Conservation (phyloP, 2,113 vertebrate genomes). For the Corythaeola cristata region DNA sequence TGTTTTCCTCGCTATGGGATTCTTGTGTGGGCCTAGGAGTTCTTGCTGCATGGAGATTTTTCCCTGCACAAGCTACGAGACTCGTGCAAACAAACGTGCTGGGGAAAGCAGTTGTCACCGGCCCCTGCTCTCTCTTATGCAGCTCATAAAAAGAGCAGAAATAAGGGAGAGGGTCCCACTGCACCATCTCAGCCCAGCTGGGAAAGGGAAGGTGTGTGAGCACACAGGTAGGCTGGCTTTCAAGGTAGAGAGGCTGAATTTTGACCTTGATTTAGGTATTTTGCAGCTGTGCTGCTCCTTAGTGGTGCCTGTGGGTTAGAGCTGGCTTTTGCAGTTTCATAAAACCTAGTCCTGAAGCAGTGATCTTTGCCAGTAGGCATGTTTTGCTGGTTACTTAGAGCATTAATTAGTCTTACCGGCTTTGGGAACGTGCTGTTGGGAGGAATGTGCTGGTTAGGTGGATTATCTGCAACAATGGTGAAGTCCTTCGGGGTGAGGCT, state of each 20-base stretch:
- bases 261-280: background rate
- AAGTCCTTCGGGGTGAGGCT: background rate
- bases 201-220: background rate
- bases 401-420: background rate
- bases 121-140: too few species aligned
- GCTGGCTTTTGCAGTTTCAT: background rate
- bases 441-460: background rate
- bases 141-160: background rate
- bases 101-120: accelerated
- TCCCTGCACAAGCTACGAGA: background rate
- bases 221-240: background rate
- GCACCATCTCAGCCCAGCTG: background rate
- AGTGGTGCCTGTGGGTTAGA: background rate
- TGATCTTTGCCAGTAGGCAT: background rate
- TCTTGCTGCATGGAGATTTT: background rate
- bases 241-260: background rate
- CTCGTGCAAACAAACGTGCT: accelerated
- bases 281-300: background rate
- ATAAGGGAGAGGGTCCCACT: background rate
- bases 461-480: background rate
- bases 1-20: background rate
- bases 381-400: background rate
- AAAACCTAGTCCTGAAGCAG: background rate
- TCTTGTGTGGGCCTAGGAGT: background rate
- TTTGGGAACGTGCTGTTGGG: background rate